A percentile compares a stretch with the other conserved stretches of the same genome.
Evolutionary conservation across 1,140 invertebrate species (phyloP).

Genomic region (Megalopta genalis): DNA sequence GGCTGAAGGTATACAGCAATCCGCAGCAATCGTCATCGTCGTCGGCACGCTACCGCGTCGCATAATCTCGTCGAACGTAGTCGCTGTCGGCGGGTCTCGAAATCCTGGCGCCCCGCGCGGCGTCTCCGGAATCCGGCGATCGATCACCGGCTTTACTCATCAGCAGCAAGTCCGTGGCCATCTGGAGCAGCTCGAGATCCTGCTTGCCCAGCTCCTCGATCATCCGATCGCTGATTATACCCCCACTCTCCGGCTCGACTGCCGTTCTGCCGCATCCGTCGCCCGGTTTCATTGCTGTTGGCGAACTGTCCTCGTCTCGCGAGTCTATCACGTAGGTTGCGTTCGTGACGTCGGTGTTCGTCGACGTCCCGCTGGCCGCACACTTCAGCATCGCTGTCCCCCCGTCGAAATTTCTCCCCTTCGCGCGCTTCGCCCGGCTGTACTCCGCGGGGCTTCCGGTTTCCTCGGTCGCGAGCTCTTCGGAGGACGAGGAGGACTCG

Average conservation of each 20-base stretch:
- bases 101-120: constrained; percentile 3
- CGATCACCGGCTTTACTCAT: background rate
- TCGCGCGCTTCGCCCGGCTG: background rate
- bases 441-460: background rate
- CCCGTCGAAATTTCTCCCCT: background rate
- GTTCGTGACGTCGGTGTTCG: constrained; percentile 18
- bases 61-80: background rate
- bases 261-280: background rate
- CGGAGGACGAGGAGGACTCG: background rate
- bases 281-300: background rate
- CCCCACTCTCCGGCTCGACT: background rate
- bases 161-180: constrained; percentile 22
- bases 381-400: background rate
- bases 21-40: background rate
- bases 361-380: constrained; percentile 1
- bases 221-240: background rate
- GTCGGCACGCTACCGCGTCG: background rate
- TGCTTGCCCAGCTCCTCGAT: constrained; percentile 19
- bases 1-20: background rate
- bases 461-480: background rate
- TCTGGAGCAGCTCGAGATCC: constrained; percentile 19
- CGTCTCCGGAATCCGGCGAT: constrained; percentile 14
- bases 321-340: constrained; percentile 27
- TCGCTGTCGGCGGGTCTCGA: background rate
- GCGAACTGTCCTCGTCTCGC: background rate